A percentile compares a stretch with the other conserved stretches of the same genome.
phyloP scores from a whole-genome alignment of 2,113 vertebrate species.

The Pygoscelis adeliae region DNA sequence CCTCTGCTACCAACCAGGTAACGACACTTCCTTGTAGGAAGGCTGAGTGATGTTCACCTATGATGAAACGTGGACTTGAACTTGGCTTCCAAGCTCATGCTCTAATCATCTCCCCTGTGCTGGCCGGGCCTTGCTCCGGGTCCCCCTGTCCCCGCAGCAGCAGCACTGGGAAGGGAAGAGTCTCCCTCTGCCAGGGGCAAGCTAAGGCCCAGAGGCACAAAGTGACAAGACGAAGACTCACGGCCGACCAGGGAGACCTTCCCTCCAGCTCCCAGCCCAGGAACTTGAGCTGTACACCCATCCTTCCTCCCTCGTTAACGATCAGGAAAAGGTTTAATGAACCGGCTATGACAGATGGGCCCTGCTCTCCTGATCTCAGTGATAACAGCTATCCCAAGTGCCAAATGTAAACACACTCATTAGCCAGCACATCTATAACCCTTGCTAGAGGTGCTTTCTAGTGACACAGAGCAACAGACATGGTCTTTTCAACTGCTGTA shows the following conservation, averaged over 20 bases:
- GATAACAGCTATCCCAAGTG: background rate
- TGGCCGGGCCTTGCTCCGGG: background rate
- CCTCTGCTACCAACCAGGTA: background rate
- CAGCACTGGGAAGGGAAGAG: rapidly evolving
- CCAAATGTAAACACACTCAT: background rate
- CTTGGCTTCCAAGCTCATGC: background rate
- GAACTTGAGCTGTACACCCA: background rate
- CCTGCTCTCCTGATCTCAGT: background rate
- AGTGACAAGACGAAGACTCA: background rate
- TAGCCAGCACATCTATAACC: background rate
- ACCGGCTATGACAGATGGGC: background rate
- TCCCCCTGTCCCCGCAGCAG: background rate
- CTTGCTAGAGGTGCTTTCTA: background rate
- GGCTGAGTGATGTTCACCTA: background rate
- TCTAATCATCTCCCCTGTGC: background rate
- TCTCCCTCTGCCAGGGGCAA: background rate
- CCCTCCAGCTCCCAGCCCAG: background rate
- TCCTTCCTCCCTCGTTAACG: background rate
- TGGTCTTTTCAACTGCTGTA: background rate
- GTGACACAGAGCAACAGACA: rapidly evolving
- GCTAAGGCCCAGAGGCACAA: background rate
- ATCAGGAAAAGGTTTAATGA: background rate
- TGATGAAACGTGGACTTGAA: background rate
- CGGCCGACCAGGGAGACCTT: background rate
- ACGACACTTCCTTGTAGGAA: background rate